Evolutionary conservation across 1,140 invertebrate species (phyloP).

Genomic region (Paraescarpia echinospica): DNA sequence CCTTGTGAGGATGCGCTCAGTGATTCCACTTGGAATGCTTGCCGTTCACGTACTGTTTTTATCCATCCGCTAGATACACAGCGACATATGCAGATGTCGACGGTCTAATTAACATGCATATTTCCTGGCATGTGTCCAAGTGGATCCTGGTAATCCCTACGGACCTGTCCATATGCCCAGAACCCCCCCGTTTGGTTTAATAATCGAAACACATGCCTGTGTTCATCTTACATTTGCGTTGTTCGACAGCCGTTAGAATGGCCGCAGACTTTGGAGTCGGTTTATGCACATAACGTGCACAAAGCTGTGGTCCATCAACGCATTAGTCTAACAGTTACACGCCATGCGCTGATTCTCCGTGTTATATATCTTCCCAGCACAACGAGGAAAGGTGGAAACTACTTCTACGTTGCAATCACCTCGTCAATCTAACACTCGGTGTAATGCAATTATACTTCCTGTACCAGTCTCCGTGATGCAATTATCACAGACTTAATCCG

Average conservation of each 20-base stretch:
- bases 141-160: background rate
- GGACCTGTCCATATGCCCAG: background rate
- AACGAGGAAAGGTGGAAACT: background rate
- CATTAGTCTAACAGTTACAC: background rate
- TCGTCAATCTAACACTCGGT: background rate
- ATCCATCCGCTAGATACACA: background rate
- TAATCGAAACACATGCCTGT: background rate
- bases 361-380: background rate
- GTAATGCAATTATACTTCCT: background rate
- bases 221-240: background rate
- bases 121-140: background rate
- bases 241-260: background rate
- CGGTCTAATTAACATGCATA: background rate
- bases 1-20: background rate
- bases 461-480: background rate
- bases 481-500: background rate
- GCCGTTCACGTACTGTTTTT: background rate
- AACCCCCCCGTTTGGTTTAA: background rate
- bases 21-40: background rate
- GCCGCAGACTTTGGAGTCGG: background rate
- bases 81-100: background rate
- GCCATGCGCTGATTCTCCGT: background rate
- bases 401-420: background rate
- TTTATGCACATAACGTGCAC: background rate
- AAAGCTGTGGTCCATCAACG: background rate